Conservation (phyloP, 2,797 vertebrate genomes). For the Tadarida brasiliensis region DNA sequence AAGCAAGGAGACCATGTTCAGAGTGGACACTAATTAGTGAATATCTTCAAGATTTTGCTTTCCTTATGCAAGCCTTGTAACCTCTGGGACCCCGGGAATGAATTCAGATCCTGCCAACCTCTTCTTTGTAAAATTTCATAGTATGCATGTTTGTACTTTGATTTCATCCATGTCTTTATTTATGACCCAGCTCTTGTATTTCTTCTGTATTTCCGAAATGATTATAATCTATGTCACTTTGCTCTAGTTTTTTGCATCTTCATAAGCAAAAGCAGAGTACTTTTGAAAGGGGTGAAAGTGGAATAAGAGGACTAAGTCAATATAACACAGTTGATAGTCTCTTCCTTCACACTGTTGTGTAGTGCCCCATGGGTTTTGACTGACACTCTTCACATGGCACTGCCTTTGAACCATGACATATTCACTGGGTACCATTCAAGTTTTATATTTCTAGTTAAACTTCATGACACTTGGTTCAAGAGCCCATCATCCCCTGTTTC, state of each 20-base stretch:
- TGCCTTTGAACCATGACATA: conserved; percentile 31
- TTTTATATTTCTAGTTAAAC: conserved; percentile 19
- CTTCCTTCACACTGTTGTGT: not conserved
- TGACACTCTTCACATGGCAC: not conserved
- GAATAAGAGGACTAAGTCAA: not conserved
- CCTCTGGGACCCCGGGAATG: not conserved
- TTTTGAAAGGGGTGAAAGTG: not conserved
- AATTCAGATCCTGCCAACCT: not conserved
- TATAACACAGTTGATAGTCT: not conserved
- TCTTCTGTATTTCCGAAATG: conserved; percentile 18
- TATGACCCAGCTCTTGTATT: not conserved
- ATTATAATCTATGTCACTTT: not conserved
- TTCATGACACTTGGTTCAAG: conserved; percentile 19
- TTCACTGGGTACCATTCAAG: not conserved
- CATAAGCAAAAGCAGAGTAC: not conserved
- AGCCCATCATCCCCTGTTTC: conserved; percentile 55
- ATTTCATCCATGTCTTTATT: not conserved
- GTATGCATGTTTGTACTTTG: not conserved
- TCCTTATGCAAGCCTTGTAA: not conserved
- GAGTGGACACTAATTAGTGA: conserved; percentile 13
- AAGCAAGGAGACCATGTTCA: not conserved
- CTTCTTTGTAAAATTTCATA: not conserved
- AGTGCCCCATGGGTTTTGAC: not conserved
- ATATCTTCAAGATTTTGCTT: not conserved
- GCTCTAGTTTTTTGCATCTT: not conserved